phyloP scores from a whole-genome alignment of 1,140 invertebrate species.

The Microplitis demolitor region DNA sequence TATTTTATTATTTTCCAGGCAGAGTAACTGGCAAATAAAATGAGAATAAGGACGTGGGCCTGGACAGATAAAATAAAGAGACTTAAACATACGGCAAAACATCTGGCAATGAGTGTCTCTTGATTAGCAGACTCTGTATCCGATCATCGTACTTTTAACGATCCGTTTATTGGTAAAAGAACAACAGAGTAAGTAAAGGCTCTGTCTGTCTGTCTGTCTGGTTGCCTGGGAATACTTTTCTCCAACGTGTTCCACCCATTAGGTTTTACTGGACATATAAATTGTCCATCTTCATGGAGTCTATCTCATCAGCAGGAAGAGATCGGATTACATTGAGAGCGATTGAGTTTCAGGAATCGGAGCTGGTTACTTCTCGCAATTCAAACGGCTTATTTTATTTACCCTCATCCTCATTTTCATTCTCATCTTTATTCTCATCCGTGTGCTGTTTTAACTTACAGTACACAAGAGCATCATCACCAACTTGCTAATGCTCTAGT shows the following conservation, averaged over 20 bases:
- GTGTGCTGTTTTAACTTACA: no score
- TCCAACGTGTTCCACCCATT: background rate
- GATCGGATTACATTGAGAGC: constrained; percentile 4
- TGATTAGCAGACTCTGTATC: constrained; percentile 3
- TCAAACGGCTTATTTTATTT: background rate
- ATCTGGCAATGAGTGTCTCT: constrained; percentile 12
- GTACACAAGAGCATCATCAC: no score
- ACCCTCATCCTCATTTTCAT: no score
- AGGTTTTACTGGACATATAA: background rate
- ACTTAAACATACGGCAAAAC: background rate
- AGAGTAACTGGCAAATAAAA: background rate
- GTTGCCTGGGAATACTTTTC: no score
- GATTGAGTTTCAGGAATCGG: constrained; percentile 18
- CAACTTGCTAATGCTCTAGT: constrained; percentile 13
- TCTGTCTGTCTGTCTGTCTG: no score
- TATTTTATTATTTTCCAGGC: background rate
- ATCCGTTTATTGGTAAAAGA: background rate
- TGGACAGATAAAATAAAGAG: no score
- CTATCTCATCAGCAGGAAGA: background rate
- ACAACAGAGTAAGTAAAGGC: no score
- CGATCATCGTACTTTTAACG: background rate
- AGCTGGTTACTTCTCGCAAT: background rate
- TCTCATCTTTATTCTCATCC: no score
- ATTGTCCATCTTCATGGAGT: background rate
- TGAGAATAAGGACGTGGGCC: background rate